Evolutionary conservation across 2,113 vertebrate genomes (phyloP).

Genomic region (Dunckerocampus dactyliophorus): DNA sequence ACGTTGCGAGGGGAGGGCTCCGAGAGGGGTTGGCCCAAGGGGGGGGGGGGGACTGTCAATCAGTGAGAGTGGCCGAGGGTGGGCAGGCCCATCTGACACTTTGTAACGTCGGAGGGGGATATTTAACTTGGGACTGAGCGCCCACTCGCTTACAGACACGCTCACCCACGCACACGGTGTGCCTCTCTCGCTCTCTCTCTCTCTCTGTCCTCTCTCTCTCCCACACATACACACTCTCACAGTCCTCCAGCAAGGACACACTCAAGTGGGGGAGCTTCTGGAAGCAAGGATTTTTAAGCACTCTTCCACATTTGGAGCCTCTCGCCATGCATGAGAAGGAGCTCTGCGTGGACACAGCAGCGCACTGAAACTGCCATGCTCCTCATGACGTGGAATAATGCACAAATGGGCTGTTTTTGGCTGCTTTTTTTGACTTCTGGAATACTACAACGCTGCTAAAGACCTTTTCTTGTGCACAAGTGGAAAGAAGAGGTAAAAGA

Average conservation of each 20-base stretch:
- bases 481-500: too few species aligned
- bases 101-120: constrained; percentile 78
- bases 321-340: constrained; percentile 51
- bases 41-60: constrained; percentile 72
- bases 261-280: constrained; percentile 61
- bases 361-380: constrained; percentile 27
- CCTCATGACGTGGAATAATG: background rate
- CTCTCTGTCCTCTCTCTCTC: background rate
- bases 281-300: constrained; percentile 39
- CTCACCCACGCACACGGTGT: constrained; percentile 75
- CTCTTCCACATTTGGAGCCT: constrained; percentile 51
- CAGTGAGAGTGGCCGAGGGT: constrained; percentile 79
- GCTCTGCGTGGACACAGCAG: constrained; percentile 46
- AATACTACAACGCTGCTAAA: background rate
- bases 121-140: constrained; percentile 84
- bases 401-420: background rate
- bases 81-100: constrained; percentile 79
- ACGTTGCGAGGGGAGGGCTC: constrained; percentile 58
- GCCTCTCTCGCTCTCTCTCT: constrained; percentile 55
- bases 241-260: constrained; percentile 63
- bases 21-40: constrained; percentile 21
- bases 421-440: background rate
- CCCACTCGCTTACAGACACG: constrained; percentile 70
- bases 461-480: too few species aligned
- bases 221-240: constrained; percentile 2